phyloP scores from a whole-genome alignment of 1,140 invertebrate genomes.

The Luehdorfia chinensis region DNA sequence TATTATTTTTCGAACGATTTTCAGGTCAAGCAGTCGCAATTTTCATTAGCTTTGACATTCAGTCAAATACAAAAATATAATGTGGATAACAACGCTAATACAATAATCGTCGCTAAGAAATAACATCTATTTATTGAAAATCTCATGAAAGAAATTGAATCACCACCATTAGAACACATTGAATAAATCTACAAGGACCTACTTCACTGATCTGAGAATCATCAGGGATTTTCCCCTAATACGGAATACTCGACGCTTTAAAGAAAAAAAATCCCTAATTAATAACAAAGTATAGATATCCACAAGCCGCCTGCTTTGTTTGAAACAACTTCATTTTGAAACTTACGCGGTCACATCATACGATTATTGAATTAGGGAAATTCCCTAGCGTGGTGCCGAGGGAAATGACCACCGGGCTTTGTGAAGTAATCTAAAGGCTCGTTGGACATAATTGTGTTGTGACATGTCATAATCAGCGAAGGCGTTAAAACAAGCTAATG shows the following conservation, averaged over 20 bases:
- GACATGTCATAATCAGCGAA: conserved; percentile 1
- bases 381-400: background rate
- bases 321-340: background rate
- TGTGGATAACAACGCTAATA: too few species aligned
- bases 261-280: background rate
- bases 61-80: too few species aligned
- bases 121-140: too few species aligned
- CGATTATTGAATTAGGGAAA: conserved; percentile 15
- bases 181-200: too few species aligned
- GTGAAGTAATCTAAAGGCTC: background rate
- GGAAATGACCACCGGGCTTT: conserved; percentile 1
- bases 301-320: conserved; percentile 1
- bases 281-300: background rate
- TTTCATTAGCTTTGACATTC: too few species aligned
- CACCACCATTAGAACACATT: too few species aligned
- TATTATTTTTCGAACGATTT: too few species aligned
- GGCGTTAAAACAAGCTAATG: background rate
- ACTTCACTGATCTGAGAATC: too few species aligned
- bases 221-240: too few species aligned
- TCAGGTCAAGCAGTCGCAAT: too few species aligned
- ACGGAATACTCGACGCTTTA: background rate
- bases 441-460: conserved; percentile 7
- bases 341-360: background rate
- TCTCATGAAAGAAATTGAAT: too few species aligned
- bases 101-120: too few species aligned